A percentile compares a stretch with the other conserved stretches of the same genome.
Conservation (phyloP, 2,113 vertebrate genomes). For the Tachuris rubrigastra region DNA sequence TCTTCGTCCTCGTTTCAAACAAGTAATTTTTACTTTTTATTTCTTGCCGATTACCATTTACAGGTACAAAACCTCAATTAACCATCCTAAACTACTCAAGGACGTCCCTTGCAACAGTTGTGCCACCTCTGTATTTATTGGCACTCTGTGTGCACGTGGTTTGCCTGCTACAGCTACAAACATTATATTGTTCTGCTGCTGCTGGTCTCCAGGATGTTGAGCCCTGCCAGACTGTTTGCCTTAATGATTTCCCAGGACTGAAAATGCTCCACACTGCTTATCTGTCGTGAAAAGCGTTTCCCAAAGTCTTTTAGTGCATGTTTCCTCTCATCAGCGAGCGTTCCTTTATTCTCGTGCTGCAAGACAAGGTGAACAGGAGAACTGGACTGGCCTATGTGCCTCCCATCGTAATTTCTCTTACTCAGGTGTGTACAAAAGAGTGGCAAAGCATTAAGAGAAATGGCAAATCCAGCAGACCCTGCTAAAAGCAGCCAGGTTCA, state of each 20-base stretch:
- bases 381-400: neutral
- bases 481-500: neutral
- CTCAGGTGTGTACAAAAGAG: neutral
- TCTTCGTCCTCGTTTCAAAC: neutral
- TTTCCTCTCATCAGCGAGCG: neutral
- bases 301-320: neutral
- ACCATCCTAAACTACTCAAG: neutral
- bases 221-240: neutral
- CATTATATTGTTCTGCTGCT: neutral
- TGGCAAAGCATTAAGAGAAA: neutral
- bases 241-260: neutral
- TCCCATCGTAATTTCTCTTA: fast-evolving
- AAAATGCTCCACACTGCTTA: neutral
- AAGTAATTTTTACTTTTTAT: neutral
- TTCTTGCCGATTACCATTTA: neutral
- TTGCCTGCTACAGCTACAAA: neutral
- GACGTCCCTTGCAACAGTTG: neutral
- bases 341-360: neutral
- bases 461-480: neutral
- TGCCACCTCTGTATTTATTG: neutral
- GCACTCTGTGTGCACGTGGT: neutral
- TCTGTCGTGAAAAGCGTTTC: neutral
- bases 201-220: neutral
- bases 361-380: neutral
- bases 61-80: neutral